phyloP scores from a whole-genome alignment of 1,140 invertebrate genomes.

The Ips nitidus region DNA sequence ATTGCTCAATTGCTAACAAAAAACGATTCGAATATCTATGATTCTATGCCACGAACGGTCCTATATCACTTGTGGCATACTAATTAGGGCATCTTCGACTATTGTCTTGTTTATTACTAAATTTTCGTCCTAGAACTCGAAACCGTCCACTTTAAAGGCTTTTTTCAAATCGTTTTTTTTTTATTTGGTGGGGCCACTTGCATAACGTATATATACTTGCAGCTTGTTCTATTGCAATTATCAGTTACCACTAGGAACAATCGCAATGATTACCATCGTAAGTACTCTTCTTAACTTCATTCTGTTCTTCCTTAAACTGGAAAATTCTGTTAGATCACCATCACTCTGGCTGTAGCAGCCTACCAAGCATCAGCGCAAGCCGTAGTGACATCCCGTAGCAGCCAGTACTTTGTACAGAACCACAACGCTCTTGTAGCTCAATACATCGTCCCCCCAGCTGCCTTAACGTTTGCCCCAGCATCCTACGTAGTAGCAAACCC shows the following conservation, averaged over 20 bases:
- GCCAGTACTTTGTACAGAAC: conserved; percentile 20
- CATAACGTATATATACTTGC: conserved; percentile 11
- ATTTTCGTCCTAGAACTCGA: conserved; percentile 33
- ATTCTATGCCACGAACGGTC: conserved; percentile 20
- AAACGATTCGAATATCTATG: conserved; percentile 14
- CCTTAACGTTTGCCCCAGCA: conserved; percentile 7
- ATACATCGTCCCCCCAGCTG: background rate
- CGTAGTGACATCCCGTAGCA: conserved; percentile 3
- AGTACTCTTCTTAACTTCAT: too few relatives aligned
- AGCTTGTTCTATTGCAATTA: background rate
- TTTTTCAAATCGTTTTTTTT: conserved; percentile 2
- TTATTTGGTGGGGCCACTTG: conserved; percentile 5
- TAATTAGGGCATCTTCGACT: conserved; percentile 21
- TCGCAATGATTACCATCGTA: background rate
- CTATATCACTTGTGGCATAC: conserved; percentile 13
- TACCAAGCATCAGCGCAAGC: background rate
- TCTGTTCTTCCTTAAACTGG: too few relatives aligned
- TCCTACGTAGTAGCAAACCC: background rate
- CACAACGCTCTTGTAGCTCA: conserved; percentile 21
- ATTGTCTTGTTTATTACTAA: conserved; percentile 20
- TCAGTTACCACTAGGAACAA: background rate
- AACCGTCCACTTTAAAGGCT: conserved; percentile 15
- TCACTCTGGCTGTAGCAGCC: too few relatives aligned
- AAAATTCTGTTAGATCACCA: too few relatives aligned
- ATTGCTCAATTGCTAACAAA: background rate